Conservation (phyloP, 2,888 invertebrate species). For the Hirtodrosophila trivittata region DNA sequence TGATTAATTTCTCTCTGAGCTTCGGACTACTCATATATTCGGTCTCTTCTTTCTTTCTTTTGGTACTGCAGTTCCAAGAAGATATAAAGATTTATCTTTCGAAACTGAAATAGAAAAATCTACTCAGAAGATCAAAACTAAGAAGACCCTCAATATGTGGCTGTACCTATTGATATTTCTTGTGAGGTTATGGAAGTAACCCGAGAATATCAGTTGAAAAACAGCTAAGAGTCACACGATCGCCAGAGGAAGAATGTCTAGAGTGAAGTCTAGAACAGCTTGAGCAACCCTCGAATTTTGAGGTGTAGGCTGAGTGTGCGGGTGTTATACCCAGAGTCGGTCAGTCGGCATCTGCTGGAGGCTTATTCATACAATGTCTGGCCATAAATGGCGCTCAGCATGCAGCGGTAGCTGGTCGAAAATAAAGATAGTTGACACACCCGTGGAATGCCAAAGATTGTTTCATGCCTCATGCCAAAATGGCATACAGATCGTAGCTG, state of each 20-base stretch:
- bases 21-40: too few relatives aligned
- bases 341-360: not conserved
- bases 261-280: not conserved
- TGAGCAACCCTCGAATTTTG: conserved; percentile 15
- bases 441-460: conserved; percentile 56
- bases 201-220: too few relatives aligned
- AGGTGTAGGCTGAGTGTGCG: conserved; percentile 29
- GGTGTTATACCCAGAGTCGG: conserved; percentile 40
- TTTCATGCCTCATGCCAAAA: conserved; percentile 44
- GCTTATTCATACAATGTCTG: conserved; percentile 12
- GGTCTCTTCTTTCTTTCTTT: too few relatives aligned
- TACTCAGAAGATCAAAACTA: too few relatives aligned
- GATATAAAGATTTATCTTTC: too few relatives aligned
- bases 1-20: too few relatives aligned
- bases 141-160: too few relatives aligned
- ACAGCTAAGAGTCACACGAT: not conserved
- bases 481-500: not conserved
- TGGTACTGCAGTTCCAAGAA: too few relatives aligned
- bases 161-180: too few relatives aligned
- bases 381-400: conserved; percentile 58
- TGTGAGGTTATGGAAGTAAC: too few relatives aligned
- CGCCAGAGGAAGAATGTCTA: too few relatives aligned
- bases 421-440: conserved; percentile 62
- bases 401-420: conserved; percentile 35
- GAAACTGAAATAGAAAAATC: too few relatives aligned